Evolutionary conservation across 2,888 invertebrate genomes (phyloP).

Genomic region (Rotaria sp.): DNA sequence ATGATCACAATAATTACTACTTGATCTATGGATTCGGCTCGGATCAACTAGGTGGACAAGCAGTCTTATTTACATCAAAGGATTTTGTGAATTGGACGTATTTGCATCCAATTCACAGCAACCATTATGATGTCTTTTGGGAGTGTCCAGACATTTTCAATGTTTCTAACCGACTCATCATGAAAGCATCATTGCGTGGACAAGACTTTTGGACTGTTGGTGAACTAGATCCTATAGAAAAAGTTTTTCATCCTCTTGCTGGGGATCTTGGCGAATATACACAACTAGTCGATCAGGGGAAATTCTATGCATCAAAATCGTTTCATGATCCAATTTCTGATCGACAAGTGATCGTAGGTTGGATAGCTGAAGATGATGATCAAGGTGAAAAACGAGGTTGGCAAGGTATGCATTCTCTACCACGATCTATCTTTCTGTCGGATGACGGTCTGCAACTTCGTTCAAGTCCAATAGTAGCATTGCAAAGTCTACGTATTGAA

Average conservation of each 20-base stretch:
- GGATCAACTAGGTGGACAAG: neutral
- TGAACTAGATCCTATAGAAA: neutral
- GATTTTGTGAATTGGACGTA: neutral
- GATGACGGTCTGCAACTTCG: neutral
- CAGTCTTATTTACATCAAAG: neutral
- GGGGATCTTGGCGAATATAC: neutral
- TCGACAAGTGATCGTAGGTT: neutral
- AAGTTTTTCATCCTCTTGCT: neutral
- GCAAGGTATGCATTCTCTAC: neutral
- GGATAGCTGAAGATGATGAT: neutral
- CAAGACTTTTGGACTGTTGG: neutral
- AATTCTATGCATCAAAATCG: neutral
- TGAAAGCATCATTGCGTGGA: neutral
- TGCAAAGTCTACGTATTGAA: neutral
- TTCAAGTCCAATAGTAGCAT: neutral
- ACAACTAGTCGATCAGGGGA: neutral
- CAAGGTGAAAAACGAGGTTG: neutral
- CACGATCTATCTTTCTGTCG: neutral
- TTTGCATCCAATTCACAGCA: neutral
- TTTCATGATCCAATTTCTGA: neutral
- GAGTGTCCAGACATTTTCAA: conserved; percentile 5
- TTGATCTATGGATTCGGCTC: neutral
- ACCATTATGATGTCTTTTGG: neutral
- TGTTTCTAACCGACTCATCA: neutral
- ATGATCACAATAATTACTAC: neutral